Evolutionary conservation across 2,113 vertebrate species (phyloP), one percentile per base, ranked within the genome.

Genomic region (Haemorhous mexicanus): DNA sequence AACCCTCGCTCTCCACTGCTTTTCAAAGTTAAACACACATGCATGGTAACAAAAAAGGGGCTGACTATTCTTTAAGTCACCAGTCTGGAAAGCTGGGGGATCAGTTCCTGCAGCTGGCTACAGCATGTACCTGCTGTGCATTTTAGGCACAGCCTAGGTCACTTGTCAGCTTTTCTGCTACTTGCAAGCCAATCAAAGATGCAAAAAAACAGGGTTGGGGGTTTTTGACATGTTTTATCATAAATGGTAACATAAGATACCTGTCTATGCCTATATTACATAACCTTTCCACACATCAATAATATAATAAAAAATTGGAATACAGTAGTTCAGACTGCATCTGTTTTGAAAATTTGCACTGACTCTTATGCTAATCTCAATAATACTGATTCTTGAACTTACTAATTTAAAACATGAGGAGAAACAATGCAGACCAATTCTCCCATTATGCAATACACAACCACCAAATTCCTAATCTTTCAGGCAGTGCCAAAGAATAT

Each of bases 201-300:
- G 0, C 9, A 33, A 64, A 47, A 53, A 62, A 41, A 3, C 0
- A 0, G 6, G 3, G 8, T 6, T 61, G 63, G 15, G 12, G 1
- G 0, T 3, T 35, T 85, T 62, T 49, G 4, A 28, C 4, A 59
- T 20, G 22, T 84, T 78, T 35, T 18, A 28, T 61, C 58, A 24
- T 43, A 68, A 68, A 82, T 12, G 16, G 4, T 64, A 87, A 73
- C 11, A 23, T 28, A 64, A 75, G 67, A 69, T 20, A 33, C 6
- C 11, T 10, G 4, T 17, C 43, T 76, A 30, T 19, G 28, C n/a
- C 78, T 68, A 19, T 13, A 16, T 16, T 33, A 58, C 8, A n/a
- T 16, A 47, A 70, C 39, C 33, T 50, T 70, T 74, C 26, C 33
- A 37, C 15, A 32, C 8, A 39, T n/a, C 49, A 62, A 6, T 39